A percentile compares a stretch with the other conserved stretches of the same genome.
Evolutionary conservation across 1,140 invertebrate species (phyloP).

Genomic region (Cepaea nemoralis): DNA sequence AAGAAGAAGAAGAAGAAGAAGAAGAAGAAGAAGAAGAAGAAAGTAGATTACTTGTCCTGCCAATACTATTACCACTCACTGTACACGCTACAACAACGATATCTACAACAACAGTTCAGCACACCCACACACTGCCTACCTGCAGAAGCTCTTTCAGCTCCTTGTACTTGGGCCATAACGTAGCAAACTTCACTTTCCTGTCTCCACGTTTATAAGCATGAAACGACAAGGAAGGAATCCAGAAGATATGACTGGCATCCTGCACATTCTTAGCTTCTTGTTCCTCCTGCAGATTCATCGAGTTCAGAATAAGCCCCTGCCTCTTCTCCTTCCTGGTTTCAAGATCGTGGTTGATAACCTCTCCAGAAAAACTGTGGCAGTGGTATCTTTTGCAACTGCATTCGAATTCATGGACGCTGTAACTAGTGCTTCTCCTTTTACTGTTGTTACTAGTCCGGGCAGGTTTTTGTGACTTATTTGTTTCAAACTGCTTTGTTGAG

Average conservation of each 20-base stretch:
- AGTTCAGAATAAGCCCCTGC: slow-evolving; percentile 8
- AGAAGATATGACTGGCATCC: slow-evolving; percentile 53
- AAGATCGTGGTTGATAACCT: slow-evolving; percentile 11
- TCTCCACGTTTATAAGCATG: slow-evolving; percentile 49
- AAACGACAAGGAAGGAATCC: slow-evolving; percentile 50
- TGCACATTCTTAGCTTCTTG: slow-evolving; percentile 21
- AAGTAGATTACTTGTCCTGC: too few relatives aligned
- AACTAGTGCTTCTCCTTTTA: not conserved
- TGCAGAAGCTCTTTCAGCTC: slow-evolving; percentile 44
- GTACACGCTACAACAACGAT: not conserved
- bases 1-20: too few relatives aligned
- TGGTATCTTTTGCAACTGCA: slow-evolving; percentile 38
- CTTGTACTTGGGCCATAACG: slow-evolving; percentile 50
- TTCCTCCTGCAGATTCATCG: not conserved
- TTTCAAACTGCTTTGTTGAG: not conserved
- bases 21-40: too few relatives aligned
- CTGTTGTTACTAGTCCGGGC: not conserved
- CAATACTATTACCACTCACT: not conserved
- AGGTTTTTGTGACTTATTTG: not conserved
- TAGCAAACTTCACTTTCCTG: slow-evolving; percentile 43
- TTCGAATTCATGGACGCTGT: not conserved
- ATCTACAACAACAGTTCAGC: not conserved
- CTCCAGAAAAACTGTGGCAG: slow-evolving; percentile 26
- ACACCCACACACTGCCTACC: not conserved
- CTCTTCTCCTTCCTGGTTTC: slow-evolving; percentile 22